phyloP scores from a whole-genome alignment of 1,140 invertebrate species.

The Drosophila busckii region DNA sequence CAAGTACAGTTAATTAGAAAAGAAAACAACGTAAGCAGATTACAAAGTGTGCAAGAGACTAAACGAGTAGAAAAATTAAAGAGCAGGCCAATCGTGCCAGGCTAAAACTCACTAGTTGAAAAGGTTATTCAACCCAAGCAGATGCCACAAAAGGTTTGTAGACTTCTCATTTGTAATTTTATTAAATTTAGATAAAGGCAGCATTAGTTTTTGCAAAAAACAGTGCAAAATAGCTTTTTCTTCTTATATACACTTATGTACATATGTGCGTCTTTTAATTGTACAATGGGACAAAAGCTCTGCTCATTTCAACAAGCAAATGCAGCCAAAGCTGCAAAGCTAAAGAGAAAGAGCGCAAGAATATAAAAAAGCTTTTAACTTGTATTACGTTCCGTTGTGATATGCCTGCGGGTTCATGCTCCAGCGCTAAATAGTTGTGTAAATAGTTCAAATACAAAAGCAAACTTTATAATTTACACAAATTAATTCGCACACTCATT shows the following conservation, averaged over 20 bases:
- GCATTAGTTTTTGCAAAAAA: no score
- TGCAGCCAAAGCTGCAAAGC: constrained; percentile 16
- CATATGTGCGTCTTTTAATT: no score
- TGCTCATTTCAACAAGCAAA: no score
- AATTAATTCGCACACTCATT: not conserved
- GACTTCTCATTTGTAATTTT: no score
- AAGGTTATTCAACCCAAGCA: constrained; percentile 35
- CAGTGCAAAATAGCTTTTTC: no score
- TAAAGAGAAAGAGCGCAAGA: constrained; percentile 1
- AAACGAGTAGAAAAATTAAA: constrained; percentile 16
- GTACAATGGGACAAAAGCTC: no score
- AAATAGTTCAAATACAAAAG: no score
- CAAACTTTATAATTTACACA: not conserved
- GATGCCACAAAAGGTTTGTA: constrained; percentile 1
- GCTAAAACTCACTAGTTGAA: constrained; percentile 9
- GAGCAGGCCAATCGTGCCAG: constrained; percentile 29
- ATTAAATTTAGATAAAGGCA: no score
- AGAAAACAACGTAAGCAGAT: no score
- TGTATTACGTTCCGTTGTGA: constrained; percentile 10
- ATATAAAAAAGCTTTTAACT: constrained; percentile 32
- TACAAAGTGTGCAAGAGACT: no score
- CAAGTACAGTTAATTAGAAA: constrained; percentile 4
- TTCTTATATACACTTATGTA: no score
- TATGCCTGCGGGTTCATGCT: constrained; percentile 9
- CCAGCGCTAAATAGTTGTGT: constrained; percentile 2